Conservation (phyloP, 2,113 vertebrate genomes). For the Cranoglanis bouderius region DNA sequence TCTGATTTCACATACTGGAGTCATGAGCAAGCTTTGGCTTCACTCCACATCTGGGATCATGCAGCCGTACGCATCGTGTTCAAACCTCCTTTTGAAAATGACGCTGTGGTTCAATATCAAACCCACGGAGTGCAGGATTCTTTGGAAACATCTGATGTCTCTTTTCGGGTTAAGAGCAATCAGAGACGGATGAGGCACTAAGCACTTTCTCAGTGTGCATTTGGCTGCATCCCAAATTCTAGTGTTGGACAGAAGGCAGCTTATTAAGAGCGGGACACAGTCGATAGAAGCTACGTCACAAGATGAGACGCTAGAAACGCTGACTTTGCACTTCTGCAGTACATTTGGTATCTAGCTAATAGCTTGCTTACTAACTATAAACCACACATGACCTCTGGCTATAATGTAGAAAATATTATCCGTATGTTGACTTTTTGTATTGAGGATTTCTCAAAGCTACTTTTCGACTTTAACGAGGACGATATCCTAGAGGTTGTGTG, state of each 20-base stretch:
- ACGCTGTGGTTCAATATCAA: neutral
- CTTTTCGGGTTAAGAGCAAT: neutral
- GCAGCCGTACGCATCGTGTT: neutral
- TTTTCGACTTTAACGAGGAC: neutral
- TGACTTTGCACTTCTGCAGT: neutral
- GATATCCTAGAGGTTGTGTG: neutral
- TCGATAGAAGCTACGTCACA: neutral
- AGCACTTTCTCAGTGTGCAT: neutral
- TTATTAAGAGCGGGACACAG: neutral
- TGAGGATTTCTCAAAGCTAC: neutral
- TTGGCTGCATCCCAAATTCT: neutral
- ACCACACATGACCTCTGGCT: neutral
- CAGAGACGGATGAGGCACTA: neutral
- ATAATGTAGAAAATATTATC: neutral
- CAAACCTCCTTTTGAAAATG: neutral
- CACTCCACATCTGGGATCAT: neutral
- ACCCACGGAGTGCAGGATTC: neutral
- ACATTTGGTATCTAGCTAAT: neutral
- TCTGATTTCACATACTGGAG: conserved; percentile 24
- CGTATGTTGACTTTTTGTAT: neutral
- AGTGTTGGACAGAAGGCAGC: neutral
- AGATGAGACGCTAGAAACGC: neutral
- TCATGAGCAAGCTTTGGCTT: neutral
- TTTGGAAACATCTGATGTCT: neutral
- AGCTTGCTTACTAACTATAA: neutral